Conservation (phyloP, 2,888 invertebrate species). For the Magallana nippona region DNA sequence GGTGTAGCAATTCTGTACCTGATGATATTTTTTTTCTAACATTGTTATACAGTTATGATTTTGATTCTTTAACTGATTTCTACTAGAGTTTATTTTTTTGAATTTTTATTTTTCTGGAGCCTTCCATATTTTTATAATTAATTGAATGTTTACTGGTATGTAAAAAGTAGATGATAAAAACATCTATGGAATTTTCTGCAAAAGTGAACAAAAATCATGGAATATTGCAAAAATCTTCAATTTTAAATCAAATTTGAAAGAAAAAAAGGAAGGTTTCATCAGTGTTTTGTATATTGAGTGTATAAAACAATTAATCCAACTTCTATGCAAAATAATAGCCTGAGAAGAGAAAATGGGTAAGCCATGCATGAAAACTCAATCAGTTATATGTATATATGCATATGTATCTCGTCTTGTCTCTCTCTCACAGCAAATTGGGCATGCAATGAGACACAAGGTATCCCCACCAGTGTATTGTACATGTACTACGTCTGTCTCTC, state of each 20-base stretch:
- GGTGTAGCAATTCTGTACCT: no score
- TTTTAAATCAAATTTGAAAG: background rate
- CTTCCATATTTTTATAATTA: no score
- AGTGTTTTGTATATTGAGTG: background rate
- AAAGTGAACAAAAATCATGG: background rate
- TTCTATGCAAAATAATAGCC: constrained; percentile 11
- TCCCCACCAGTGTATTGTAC: background rate
- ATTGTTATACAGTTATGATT: no score
- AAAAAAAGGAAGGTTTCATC: background rate
- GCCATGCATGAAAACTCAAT: constrained; percentile 3
- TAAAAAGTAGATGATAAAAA: no score
- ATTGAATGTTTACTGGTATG: no score
- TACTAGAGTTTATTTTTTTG: no score
- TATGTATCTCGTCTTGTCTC: background rate
- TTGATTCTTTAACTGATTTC: no score
- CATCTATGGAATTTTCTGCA: no score
- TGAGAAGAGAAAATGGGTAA: constrained; percentile 30
- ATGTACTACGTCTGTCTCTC: no score
- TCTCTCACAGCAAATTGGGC: constrained; percentile 21
- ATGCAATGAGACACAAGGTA: constrained; percentile 28
- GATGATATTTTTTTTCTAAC: no score
- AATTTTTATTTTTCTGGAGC: no score
- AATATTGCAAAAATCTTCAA: background rate
- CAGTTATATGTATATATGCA: background rate
- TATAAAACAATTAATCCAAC: constrained; percentile 3